These are phyloP conservation scores for Diadema setosum DNA, from an alignment of 35 echinoderm and acorn worm species.

Conservation along the genomic window DNA sequence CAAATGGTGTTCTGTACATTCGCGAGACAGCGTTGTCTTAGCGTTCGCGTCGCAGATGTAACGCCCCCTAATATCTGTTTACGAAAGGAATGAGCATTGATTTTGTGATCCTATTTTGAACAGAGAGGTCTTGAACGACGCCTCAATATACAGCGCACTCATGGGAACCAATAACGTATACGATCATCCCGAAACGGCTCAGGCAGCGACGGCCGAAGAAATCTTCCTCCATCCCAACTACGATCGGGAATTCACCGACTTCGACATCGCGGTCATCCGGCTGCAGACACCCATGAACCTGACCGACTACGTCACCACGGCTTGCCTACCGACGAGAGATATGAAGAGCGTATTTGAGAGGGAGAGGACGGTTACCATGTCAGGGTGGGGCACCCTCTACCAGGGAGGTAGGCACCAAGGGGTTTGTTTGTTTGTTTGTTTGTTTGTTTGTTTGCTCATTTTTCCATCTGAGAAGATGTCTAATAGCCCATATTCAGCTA, in stretches of 20 bases:
- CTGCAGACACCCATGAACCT: neutral
- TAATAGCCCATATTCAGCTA: too few relatives aligned
- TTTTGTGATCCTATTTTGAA: neutral
- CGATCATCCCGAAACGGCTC: neutral
- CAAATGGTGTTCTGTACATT: neutral
- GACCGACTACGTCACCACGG: slow-evolving; percentile 11
- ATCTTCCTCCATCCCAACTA: slow-evolving; percentile 56
- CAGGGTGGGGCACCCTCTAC: slow-evolving; percentile 42
- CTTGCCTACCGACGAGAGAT: slow-evolving; percentile 24
- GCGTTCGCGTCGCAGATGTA: too few relatives aligned
- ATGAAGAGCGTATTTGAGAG: neutral
- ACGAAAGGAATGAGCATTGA: too few relatives aligned
- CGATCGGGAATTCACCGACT: neutral
- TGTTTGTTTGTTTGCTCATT: neutral
- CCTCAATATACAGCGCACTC: neutral
- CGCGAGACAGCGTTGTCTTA: neutral
- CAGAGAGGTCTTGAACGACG: neutral
- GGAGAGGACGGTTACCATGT: neutral
- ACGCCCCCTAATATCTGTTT: too few relatives aligned
- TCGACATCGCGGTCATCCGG: slow-evolving; percentile 32
- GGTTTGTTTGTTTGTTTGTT: neutral
- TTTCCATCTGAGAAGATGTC: too few relatives aligned
- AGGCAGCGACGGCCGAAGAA: neutral
- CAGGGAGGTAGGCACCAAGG: neutral
- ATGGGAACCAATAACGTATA: slow-evolving; percentile 3